Conservation (phyloP, 2,113 vertebrate genomes). For the Mormyrus lacerda region DNA sequence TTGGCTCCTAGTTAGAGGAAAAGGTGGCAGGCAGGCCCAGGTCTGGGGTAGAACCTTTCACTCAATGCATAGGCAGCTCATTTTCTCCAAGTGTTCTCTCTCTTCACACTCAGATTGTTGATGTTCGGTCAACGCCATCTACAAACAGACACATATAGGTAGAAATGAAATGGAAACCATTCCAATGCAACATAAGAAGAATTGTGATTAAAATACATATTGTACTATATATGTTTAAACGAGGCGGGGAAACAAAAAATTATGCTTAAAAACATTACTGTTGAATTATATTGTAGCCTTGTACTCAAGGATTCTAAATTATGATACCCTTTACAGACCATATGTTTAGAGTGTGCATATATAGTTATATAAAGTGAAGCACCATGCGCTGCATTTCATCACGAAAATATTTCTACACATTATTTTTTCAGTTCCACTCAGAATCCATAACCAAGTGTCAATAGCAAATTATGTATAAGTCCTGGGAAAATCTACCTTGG, state of each 20-base stretch:
- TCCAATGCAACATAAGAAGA: neutral
- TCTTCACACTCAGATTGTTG: constrained; percentile 80
- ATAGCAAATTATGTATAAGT: neutral
- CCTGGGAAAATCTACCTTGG: neutral
- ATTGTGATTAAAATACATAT: neutral
- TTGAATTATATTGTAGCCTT: neutral
- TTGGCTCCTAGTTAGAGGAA: constrained; percentile 33
- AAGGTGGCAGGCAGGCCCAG: constrained; percentile 25
- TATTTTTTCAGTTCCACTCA: neutral
- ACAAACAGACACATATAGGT: constrained; percentile 24
- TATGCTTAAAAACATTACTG: neutral
- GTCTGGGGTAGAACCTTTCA: constrained; percentile 41
- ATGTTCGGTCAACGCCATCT: constrained; percentile 93
- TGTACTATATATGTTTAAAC: neutral
- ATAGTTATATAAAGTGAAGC: neutral
- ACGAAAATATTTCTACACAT: neutral
- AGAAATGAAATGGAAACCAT: neutral
- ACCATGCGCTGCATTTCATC: neutral
- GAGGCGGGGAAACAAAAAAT: neutral
- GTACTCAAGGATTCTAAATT: neutral
- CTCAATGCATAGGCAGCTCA: constrained; percentile 54
- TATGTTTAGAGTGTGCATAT: neutral
- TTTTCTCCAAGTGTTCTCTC: constrained; percentile 52
- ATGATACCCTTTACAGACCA: neutral
- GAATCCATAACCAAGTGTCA: neutral